Base-by-base conservation (phyloP, 2,113 vertebrate genomes). In the Herpetotheres cachinnans region DNA sequence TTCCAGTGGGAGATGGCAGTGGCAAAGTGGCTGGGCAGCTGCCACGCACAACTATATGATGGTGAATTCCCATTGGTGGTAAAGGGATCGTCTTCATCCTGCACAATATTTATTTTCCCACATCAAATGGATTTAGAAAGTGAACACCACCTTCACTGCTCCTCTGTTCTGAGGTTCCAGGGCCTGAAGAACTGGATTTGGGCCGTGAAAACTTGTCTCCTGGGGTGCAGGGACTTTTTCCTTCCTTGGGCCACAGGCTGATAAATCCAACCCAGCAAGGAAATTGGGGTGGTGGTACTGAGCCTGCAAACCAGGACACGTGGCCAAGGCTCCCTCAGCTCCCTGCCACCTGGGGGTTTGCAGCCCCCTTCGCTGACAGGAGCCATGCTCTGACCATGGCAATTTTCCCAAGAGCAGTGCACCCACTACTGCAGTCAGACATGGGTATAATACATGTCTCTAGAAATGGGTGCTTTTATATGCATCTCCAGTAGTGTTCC, bases 381-480 rank as follows among this genome's bases (percentile, higher is more conserved):
- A 90, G 9, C 30, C 7, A 0, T 0, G 9, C 4, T 66, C 61
- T 86, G 63, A 32, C 14, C 26, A 1, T 6, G 15, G 16, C 22
- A 27, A 6, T 30, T 40, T 42, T 52, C 36, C 65, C 2, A 2
- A 19, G 20, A 25, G 40, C 25, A 25, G 9, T 18, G 29, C 10
- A 4, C 24, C 34, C 34, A 1, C 54, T 20, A 1, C 2, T 67
- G 40, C 62, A 11, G 38, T 42, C 42, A 73, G 26, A 20, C 12
- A 2, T 5, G 55, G 5, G 24, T 19, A 47, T 18, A 29, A 19
- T 29, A 6, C 0, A 0, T 2, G 1, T 47, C 30, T 49, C 67
- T 16, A 18, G 40, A 79, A 47, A 40, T 1, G 1, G 79, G 13
- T 1, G 0, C 36, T 46, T 73, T 4, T 19, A 42, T 74, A 2